Evolutionary conservation across 2,797 vertebrate species (phyloP), one percentile per base, ranked within the genome.

Genomic region (Esox lucius): DNA sequence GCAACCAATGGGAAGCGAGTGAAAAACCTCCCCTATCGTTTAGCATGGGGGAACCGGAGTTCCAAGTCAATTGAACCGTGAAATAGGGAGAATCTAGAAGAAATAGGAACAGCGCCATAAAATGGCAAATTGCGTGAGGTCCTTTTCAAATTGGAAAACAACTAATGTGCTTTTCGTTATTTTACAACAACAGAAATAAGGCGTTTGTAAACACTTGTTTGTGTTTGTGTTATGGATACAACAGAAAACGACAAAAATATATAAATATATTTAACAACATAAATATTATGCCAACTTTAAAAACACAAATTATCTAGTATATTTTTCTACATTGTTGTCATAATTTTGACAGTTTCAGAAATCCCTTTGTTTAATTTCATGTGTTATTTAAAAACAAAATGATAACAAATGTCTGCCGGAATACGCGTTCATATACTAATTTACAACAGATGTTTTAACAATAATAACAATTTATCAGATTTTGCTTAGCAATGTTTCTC

Each of bases 1-100:
- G 82, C 87, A 91, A 88, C 94, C 94, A 94, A 94, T 95, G 88
- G 92, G 92, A 79, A 83, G 82, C 81, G 74, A 93, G 91, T 87
- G 87, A 91, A 90, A 70, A 90, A 80, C 88, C 91, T 90, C 91
- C 90, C 89, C 88, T 86, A 62, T 83, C 85, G 85, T 87, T 88
- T 87, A 53, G 84, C 84, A 87, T 72, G 81, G 87, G 72, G 70
- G 70, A 61, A 76, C 74, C 69, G 79, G 84, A 81, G 89, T 81
- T 85, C 83, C 28, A 5, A 81, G 85, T 83, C 90, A 90, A 91
- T 82, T 92, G 89, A 93, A 92, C 91, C 94, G 81, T 94, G 94
- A 95, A 95, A 95, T 87, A 92, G 92, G 87, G 91, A 77, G 4
- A 89, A 91, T 90, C 89, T 74, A 78, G 87, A 90, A 78, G 76